phyloP scores from a whole-genome alignment of 2,888 invertebrate genomes.

The Amphiduros pacificus region DNA sequence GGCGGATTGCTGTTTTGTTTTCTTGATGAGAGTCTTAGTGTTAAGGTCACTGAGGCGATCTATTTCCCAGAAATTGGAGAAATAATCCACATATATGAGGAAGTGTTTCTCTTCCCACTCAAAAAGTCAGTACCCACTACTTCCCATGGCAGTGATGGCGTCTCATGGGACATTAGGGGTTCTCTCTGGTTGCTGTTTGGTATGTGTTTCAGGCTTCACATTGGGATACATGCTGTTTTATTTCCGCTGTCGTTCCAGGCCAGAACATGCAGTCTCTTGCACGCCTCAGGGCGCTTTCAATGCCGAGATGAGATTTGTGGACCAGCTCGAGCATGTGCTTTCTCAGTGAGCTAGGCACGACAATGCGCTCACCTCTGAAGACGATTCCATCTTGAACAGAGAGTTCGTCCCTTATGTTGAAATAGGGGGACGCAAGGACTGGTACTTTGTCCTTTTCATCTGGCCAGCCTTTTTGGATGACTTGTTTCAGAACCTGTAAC shows the following conservation, averaged over 20 bases:
- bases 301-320: conserved; percentile 14
- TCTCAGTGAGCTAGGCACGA: conserved; percentile 15
- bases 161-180: conserved; percentile 21
- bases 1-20: conserved; percentile 25
- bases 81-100: conserved; percentile 31
- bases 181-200: conserved; percentile 12
- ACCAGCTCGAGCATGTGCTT: conserved; percentile 11
- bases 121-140: conserved; percentile 27
- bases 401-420: conserved; percentile 1
- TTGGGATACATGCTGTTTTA: neutral
- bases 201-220: neutral
- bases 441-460: neutral
- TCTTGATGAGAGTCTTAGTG: conserved; percentile 17
- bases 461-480: conserved; percentile 14
- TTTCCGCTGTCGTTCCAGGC: conserved; percentile 7
- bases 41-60: conserved; percentile 23
- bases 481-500: neutral
- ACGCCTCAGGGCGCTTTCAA: neutral
- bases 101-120: conserved; percentile 19
- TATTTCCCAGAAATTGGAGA: conserved; percentile 32
- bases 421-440: neutral
- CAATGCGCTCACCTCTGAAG: conserved; percentile 10
- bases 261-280: conserved; percentile 17
- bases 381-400: conserved; percentile 14
- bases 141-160: conserved; percentile 25